Base-by-base conservation (phyloP, 2,888 invertebrate genomes). In the Seira musarum region DNA sequence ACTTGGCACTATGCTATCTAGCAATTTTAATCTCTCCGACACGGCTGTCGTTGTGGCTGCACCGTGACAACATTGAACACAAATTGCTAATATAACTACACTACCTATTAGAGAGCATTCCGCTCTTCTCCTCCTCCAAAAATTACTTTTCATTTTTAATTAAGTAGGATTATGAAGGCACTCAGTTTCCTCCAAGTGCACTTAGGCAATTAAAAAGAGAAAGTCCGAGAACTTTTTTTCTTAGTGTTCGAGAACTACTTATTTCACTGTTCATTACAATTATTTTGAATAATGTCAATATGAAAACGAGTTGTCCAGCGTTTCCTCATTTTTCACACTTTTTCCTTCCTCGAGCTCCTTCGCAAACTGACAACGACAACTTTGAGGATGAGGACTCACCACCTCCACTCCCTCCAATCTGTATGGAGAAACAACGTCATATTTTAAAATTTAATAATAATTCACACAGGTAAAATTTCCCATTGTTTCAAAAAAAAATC, bases 1-100 rank as follows among this genome's bases (percentile, higher is more conserved):
- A 21, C 60, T 60, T 60, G 60, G 60, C 60, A 60, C 60, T 60
- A 60, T 60, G 22, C 21, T 60, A n/a, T 60, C 60, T 5, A 60
- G 60, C 30, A 30, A 30, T 8, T 30, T 30, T 30, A 30, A 30
- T 8, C 30, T 30, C 8, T 30, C 30, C 30, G 30, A 30, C 60
- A 60, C 60, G 2, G 6, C 10, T 19, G 8, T 21, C 2, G 60
- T 21, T n/a, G n/a, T n/a, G 6, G 17, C 8, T 8, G 57, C 57
- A 13, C 57, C 57, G n/a, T 60, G 21, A 21, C 21, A 60, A 22
- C 60, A 60, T 2, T 60, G 60, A 60, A 60, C 60, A 60, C 60
- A 60, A 21, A 60, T 60, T 21, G n/a, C 6, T 30, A 30, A 30
- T 8, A 60, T 60, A 60, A 60, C 60, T 60, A 60, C 60, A 60